phyloP scores from a whole-genome alignment of 2,888 invertebrate species.

The Conistra vaccinii region DNA sequence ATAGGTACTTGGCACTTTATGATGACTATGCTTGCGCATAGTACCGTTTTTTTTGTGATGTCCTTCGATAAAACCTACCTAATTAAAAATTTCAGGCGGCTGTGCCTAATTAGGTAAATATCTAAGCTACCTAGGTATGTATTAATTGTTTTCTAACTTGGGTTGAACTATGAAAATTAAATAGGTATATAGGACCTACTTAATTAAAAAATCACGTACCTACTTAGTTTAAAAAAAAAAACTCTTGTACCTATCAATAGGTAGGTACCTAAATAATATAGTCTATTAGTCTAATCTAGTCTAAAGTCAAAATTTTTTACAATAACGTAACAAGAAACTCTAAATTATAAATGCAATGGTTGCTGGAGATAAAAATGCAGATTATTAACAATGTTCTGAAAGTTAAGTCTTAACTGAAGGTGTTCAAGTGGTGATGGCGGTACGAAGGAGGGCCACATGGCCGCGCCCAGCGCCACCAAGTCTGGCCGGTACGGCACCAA shows the following conservation, averaged over 20 bases:
- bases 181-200: too few species aligned
- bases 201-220: not conserved
- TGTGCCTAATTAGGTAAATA: not conserved
- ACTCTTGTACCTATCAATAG: not conserved
- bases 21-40: not conserved
- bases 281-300: too few species aligned
- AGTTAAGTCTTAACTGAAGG: constrained; percentile 70
- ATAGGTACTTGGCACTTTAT: not conserved
- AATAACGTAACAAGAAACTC: not conserved
- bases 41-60: not conserved
- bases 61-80: too few species aligned
- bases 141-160: not conserved
- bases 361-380: constrained; percentile 62
- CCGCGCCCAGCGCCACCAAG: constrained; percentile 73
- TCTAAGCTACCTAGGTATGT: not conserved
- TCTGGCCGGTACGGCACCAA: constrained; percentile 70
- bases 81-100: not conserved
- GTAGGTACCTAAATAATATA: not conserved
- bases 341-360: constrained; percentile 53
- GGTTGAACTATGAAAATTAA: not conserved
- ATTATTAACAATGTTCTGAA: constrained; percentile 69
- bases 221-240: not conserved
- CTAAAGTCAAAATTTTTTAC: too few species aligned
- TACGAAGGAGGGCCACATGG: constrained; percentile 74
- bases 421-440: constrained; percentile 70